Evolutionary conservation across 2,888 invertebrate species (phyloP).

Genomic region (Yponomeuta evonymella): DNA sequence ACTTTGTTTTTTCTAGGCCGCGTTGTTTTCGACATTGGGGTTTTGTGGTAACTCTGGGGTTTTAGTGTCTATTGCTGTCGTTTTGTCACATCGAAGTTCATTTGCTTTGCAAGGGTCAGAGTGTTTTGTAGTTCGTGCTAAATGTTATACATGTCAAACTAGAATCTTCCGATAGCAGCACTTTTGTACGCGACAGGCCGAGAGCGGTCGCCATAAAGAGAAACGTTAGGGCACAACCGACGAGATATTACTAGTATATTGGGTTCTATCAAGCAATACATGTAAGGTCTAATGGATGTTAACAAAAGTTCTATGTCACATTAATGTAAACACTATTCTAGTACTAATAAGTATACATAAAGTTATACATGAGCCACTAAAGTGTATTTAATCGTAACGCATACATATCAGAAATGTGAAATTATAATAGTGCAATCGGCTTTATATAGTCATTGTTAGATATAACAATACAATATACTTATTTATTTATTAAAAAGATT

Average conservation of each 20-base stretch:
- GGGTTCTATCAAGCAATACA: conserved; percentile 6
- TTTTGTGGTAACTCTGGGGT: not conserved
- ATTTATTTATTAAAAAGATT: conserved; percentile 53
- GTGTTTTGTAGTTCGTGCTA: conserved; percentile 5
- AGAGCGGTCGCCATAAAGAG: not conserved
- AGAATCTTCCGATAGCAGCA: conserved; percentile 7
- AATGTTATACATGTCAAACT: not conserved
- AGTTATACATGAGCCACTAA: not conserved
- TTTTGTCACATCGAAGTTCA: conserved; percentile 5
- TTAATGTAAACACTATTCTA: conserved; percentile 17
- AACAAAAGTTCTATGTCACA: not conserved
- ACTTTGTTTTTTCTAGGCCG: too few relatives aligned
- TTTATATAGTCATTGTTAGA: conserved; percentile 30
- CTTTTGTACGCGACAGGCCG: not conserved
- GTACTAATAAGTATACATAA: conserved; percentile 10
- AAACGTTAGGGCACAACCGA: conserved; percentile 8
- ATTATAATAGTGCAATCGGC: conserved; percentile 31
- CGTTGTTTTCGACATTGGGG: too few relatives aligned
- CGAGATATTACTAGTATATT: conserved; percentile 3
- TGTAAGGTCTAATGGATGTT: conserved; percentile 11
- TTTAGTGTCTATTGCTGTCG: not conserved
- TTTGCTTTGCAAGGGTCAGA: not conserved
- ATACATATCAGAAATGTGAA: conserved; percentile 67
- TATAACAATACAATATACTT: not conserved
- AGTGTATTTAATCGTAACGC: conserved; percentile 34